Evolutionary conservation across 2,113 vertebrate genomes (phyloP).

Genomic region (Boleophthalmus pectinirostris): DNA sequence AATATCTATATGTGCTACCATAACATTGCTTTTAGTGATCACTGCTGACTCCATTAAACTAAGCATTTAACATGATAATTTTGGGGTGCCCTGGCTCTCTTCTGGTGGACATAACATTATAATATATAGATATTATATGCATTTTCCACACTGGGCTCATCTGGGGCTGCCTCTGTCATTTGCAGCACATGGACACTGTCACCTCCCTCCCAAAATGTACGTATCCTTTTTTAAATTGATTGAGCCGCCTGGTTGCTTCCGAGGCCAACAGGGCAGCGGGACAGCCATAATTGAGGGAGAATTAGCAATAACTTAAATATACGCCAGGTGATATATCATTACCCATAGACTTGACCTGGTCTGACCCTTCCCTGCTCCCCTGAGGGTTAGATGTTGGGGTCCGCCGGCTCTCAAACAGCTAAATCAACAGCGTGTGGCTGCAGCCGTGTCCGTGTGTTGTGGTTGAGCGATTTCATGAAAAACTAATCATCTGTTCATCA

Average conservation of each 20-base stretch:
- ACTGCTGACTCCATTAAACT: neutral
- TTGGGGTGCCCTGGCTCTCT: no score
- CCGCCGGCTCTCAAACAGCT: slow-evolving; percentile 86
- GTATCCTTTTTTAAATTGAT: slow-evolving; percentile 78
- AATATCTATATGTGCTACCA: no score
- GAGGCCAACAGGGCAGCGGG: slow-evolving; percentile 71
- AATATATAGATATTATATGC: no score
- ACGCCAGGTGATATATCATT: slow-evolving; percentile 94
- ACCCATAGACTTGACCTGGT: slow-evolving; percentile 95
- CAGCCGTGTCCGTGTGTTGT: slow-evolving; percentile 81
- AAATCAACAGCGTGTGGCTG: slow-evolving; percentile 96
- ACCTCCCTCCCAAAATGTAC: slow-evolving; percentile 72
- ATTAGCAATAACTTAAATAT: slow-evolving; percentile 95
- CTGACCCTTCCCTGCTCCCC: slow-evolving; percentile 84
- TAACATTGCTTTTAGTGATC: no score
- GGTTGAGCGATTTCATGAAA: slow-evolving; percentile 99
- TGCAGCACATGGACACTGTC: slow-evolving; percentile 79
- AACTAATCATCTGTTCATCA: slow-evolving; percentile 99
- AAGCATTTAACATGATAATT: no score
- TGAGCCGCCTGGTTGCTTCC: slow-evolving; percentile 73
- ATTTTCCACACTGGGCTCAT: slow-evolving; percentile 44
- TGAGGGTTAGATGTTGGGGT: slow-evolving; percentile 81
- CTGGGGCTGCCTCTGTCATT: slow-evolving; percentile 50
- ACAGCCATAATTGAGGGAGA: slow-evolving; percentile 85
- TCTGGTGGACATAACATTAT: slow-evolving; percentile 17